Evolutionary conservation across 2,113 vertebrate species (phyloP).

Genomic region (Colossoma macropomum): DNA sequence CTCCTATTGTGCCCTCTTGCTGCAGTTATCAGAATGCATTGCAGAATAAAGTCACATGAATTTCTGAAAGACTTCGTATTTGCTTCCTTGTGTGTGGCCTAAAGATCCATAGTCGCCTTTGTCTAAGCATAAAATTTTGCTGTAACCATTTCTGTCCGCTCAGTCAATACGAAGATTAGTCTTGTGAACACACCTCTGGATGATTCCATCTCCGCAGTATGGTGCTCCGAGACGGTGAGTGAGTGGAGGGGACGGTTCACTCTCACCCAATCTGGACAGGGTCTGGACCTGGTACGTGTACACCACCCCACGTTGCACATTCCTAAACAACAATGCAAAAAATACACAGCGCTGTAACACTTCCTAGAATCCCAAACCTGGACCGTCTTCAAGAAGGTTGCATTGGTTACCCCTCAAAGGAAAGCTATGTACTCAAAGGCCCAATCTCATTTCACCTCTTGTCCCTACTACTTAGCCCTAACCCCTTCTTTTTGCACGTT

Average conservation of each 20-base stretch:
- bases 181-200: conserved; percentile 77
- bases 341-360: neutral
- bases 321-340: conserved; percentile 73
- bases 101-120: too few relatives aligned
- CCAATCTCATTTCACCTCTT: too few relatives aligned
- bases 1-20: too few relatives aligned
- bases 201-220: conserved; percentile 93
- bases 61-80: too few relatives aligned
- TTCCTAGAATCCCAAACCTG: neutral
- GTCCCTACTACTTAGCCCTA: too few relatives aligned
- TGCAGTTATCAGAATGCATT: too few relatives aligned
- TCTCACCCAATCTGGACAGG: conserved; percentile 82
- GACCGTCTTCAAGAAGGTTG: neutral
- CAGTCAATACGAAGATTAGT: too few relatives aligned
- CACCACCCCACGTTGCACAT: conserved; percentile 74
- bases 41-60: too few relatives aligned
- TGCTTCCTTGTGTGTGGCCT: too few relatives aligned
- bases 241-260: conserved; percentile 86
- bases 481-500: too few relatives aligned
- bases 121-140: too few relatives aligned
- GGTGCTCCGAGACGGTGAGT: conserved; percentile 84
- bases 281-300: conserved; percentile 89
- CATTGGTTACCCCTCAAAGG: neutral
- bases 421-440: neutral
- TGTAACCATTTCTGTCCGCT: neutral